phyloP scores from a whole-genome alignment of 2,113 vertebrate genomes.

The Mystacornis crossleyi region DNA sequence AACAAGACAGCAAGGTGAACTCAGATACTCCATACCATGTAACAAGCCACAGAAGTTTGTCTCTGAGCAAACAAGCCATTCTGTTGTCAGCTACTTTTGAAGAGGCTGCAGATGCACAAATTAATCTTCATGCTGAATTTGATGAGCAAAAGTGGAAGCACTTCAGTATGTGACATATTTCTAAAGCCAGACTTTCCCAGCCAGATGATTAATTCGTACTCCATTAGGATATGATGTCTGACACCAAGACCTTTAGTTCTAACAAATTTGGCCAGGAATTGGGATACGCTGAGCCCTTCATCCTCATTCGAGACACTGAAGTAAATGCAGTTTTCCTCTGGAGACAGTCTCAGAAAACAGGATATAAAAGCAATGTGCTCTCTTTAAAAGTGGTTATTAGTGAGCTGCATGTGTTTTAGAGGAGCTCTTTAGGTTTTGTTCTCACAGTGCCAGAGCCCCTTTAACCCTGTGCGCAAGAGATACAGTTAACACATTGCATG shows the following conservation, averaged over 20 bases:
- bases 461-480: not conserved
- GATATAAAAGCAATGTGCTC: not conserved
- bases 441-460: not conserved
- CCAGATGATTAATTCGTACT: not conserved
- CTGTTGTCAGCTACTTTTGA: not conserved
- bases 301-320: not conserved
- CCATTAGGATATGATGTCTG: not conserved
- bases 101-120: slow-evolving; percentile 30
- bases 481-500: not conserved
- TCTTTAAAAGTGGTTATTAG: not conserved
- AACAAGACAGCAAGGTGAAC: not conserved
- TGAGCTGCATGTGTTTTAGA: not conserved
- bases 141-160: not conserved
- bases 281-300: not conserved
- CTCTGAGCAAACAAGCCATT: not conserved
- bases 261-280: not conserved
- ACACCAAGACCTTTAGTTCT: not conserved
- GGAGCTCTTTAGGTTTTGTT: not conserved
- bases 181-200: not conserved
- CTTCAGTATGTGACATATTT: not conserved
- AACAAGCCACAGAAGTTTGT: not conserved
- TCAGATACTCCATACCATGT: not conserved
- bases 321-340: not conserved
- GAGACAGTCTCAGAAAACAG: not conserved
- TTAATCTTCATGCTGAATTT: not conserved